Percentiles rank a stretch among this genome's conserved stretches.
Conservation (phyloP, 92 coral and sea anemone genomes). For the Galaxea fascicularis region DNA sequence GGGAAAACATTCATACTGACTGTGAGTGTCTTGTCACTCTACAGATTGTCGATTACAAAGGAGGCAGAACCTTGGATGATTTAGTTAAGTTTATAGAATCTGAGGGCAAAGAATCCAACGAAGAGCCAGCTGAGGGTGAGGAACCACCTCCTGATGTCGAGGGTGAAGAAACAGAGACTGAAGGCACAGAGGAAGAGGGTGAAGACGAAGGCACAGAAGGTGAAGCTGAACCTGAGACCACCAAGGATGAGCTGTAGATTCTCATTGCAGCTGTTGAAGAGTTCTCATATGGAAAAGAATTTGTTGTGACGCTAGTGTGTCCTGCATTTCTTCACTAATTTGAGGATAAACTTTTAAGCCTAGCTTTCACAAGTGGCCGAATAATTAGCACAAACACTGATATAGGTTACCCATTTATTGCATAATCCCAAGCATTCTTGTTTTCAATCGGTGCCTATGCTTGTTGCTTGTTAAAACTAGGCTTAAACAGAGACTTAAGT, state of each 20-base stretch:
- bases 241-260: slow-evolving; percentile 87
- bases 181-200: slow-evolving; percentile 55
- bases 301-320: background rate
- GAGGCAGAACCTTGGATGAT: slow-evolving; percentile 94
- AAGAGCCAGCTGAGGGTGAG: slow-evolving; percentile 79
- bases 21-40: background rate
- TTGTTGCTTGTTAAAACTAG: background rate
- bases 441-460: background rate
- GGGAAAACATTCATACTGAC: background rate
- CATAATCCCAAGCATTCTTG: background rate
- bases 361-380: slow-evolving; percentile 2
- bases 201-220: slow-evolving; percentile 53
- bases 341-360: slow-evolving; percentile 12
- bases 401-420: background rate
- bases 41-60: slow-evolving; percentile 93
- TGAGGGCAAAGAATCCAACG: slow-evolving; percentile 90
- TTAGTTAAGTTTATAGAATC: slow-evolving; percentile 87
- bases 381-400: background rate
- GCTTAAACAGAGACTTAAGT: no score
- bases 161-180: slow-evolving; percentile 60
- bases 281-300: slow-evolving; percentile 6
- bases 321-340: background rate
- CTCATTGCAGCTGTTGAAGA: background rate
- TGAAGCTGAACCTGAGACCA: slow-evolving; percentile 64
- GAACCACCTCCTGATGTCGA: slow-evolving; percentile 76